Conservation (phyloP, 2,888 invertebrate species). For the Macaria liturata region DNA sequence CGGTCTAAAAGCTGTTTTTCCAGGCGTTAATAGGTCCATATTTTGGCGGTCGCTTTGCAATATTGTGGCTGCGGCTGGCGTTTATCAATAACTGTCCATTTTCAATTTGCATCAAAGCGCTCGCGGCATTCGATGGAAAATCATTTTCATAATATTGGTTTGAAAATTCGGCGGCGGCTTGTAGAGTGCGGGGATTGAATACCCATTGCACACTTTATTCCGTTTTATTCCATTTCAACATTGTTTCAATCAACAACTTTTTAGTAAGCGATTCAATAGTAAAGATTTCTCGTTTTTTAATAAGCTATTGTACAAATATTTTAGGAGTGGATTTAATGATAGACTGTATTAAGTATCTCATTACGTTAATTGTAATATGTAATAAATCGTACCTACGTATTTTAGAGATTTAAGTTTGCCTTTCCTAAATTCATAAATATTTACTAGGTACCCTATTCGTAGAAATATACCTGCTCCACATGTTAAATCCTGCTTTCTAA, state of each 20-base stretch:
- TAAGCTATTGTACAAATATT: no score
- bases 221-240: not conserved
- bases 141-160: conserved; percentile 5
- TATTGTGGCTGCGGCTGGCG: conserved; percentile 8
- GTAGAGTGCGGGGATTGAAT: not conserved
- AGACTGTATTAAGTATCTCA: no score
- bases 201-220: not conserved
- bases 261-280: no score
- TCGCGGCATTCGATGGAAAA: conserved; percentile 2
- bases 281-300: no score
- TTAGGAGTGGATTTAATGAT: no score
- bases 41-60: conserved; percentile 8
- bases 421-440: no score
- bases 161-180: not conserved
- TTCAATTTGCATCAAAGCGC: conserved; percentile 17
- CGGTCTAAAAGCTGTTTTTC: not conserved
- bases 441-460: no score
- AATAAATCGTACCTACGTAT: no score
- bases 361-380: no score
- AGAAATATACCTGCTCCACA: no score
- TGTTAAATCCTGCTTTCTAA: no score
- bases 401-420: no score
- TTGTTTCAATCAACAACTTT: not conserved
- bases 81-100: conserved; percentile 10
- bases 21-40: conserved; percentile 3